Conservation (phyloP, 2,888 invertebrate species). For the Leptarthrus brevirostris region DNA sequence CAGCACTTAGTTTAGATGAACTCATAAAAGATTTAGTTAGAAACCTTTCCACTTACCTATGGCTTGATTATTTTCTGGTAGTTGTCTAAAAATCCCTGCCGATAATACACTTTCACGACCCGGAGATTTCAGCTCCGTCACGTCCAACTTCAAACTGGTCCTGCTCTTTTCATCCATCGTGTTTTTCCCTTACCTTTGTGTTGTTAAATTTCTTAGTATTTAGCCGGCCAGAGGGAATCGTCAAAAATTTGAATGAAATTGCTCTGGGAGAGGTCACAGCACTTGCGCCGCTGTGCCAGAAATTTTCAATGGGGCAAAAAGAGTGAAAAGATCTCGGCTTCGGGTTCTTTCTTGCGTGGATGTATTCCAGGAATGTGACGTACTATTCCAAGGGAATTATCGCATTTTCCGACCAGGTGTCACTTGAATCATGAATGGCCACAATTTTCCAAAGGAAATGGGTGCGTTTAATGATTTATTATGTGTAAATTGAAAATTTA, state of each 20-base stretch:
- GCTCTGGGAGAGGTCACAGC: not conserved
- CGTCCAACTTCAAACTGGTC: constrained; percentile 35
- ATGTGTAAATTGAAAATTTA: no score
- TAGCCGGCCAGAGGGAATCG: no score
- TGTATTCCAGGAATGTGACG: not conserved
- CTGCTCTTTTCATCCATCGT: constrained; percentile 28
- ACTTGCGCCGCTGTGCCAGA: not conserved
- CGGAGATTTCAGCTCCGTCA: not conserved
- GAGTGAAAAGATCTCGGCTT: no score
- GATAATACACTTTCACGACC: not conserved
- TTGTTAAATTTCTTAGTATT: no score
- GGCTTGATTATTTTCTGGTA: not conserved
- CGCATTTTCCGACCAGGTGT: no score
- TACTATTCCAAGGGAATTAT: not conserved
- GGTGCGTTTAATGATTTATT: no score
- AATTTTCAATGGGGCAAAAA: not conserved
- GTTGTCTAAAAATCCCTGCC: not conserved
- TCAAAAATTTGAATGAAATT: no score
- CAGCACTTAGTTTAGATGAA: no score
- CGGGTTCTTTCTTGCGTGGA: not conserved
- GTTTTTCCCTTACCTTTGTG: not conserved
- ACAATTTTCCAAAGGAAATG: no score
- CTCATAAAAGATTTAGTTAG: no score
- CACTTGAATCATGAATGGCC: no score
- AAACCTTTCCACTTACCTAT: constrained; percentile 1